phyloP scores from a whole-genome alignment of 37 sponge, comb jelly and placozoan genomes.

The Dysidea cf. avara region DNA sequence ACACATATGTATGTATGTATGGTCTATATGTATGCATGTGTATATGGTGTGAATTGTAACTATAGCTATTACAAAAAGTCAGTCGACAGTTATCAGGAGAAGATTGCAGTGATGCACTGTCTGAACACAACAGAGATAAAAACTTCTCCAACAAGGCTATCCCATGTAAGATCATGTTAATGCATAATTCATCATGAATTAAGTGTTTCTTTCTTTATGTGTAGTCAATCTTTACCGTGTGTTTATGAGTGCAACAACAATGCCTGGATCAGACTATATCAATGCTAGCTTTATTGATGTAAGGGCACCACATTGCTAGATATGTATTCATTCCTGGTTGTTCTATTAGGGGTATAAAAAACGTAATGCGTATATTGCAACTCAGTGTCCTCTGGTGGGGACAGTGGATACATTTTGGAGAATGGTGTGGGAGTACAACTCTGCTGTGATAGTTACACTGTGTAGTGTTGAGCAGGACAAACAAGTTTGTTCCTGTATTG shows the following conservation, averaged over 20 bases:
- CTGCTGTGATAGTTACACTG: conserved; percentile 52
- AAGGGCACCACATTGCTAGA: no score
- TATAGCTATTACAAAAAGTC: conserved; percentile 44
- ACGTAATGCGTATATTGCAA: conserved; percentile 59
- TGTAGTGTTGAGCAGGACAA: conserved; percentile 23
- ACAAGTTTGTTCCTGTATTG: no score
- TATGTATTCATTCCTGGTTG: no score
- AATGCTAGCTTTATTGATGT: no score
- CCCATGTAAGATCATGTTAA: conserved; percentile 72
- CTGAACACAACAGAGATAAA: conserved; percentile 57
- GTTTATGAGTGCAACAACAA: no score
- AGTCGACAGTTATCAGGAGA: conserved; percentile 32
- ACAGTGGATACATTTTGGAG: conserved; percentile 60
- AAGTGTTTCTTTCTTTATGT: no score
- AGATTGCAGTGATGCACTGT: conserved; percentile 45
- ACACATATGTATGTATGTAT: no score
- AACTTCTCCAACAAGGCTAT: conserved; percentile 42
- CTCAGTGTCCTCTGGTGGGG: conserved; percentile 56
- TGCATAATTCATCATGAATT: no score
- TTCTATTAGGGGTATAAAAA: conserved; percentile 58
- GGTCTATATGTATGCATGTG: no score
- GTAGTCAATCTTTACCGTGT: no score
- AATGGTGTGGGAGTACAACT: conserved; percentile 71
- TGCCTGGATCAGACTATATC: no score
- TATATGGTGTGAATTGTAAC: no score